Evolutionary conservation across 2,888 invertebrate species (phyloP), one percentile per base, ranked within the genome.

Genomic region (Drosophila siamana): DNA sequence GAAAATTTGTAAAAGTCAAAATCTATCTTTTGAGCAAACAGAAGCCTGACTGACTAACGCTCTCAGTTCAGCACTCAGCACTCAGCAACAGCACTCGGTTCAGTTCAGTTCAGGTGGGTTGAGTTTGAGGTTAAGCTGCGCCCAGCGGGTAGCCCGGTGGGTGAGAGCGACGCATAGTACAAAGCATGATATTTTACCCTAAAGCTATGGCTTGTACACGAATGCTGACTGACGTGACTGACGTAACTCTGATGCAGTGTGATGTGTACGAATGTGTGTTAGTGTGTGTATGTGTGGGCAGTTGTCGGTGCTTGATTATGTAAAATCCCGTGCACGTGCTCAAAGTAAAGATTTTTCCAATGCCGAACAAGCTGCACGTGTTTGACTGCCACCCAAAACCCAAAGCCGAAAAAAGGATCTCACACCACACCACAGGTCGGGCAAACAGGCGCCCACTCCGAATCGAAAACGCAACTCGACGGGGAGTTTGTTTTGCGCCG

Each of bases 311-410:
- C 88, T 87, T 86, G 81, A 90, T 89, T 90, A 89, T 88, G 89
- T 88, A 88, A 85, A 90, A 90, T 89, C 87, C 85, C 74, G 80
- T 88, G 91, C 90, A 91, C 90, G 90, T 90, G 90, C 90, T 88
- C 78, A 86, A 90, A 89, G 89, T 81, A 91, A 91, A 91, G 90
- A 89, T 90, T 90, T 90, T 88, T 76, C 88, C 87, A 89, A 90
- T 86, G 86, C 69, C 79, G 74, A 87, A 89, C 89, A 82, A 89
- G 86, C 80, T 69, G 86, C 86, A 86, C 89, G 86, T 86, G 85
- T 75, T 55, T 57, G 73, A 56, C 60, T 56, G 74, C 74, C 46
- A 74, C 68, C 62, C 57, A 74, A 78, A 75, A 78, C 77, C 74
- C 57, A 70, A 68, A 36, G 36, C 48, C 55, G 2, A 33, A 11